Conservation (phyloP, 1,140 invertebrate species). For the Drosophila tristis region DNA sequence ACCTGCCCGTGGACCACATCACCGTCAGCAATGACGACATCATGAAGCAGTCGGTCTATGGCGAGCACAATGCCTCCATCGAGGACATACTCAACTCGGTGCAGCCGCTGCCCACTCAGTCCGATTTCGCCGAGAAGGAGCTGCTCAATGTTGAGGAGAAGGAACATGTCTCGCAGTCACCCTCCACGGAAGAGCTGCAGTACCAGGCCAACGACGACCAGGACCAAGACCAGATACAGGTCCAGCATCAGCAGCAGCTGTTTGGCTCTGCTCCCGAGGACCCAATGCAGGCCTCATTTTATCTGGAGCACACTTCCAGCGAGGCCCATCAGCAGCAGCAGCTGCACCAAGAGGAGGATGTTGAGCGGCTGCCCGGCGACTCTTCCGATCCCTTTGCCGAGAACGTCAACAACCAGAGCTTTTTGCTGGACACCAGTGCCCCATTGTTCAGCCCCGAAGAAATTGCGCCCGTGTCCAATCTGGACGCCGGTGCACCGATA, state of each 20-base stretch:
- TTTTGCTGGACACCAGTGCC: constrained; percentile 66
- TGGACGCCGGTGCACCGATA: constrained; percentile 25
- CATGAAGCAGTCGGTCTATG: constrained; percentile 71
- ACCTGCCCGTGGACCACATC: constrained; percentile 32
- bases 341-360: neutral
- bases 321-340: constrained; percentile 34
- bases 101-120: constrained; percentile 60
- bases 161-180: constrained; percentile 72
- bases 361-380: constrained; percentile 5
- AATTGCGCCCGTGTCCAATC: constrained; percentile 37
- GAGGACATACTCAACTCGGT: constrained; percentile 79
- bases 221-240: constrained; percentile 16
- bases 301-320: constrained; percentile 66
- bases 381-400: constrained; percentile 12
- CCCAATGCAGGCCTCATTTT: constrained; percentile 78
- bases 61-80: constrained; percentile 56
- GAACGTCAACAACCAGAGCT: constrained; percentile 33
- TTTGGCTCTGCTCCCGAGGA: constrained; percentile 40
- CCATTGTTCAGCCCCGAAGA: constrained; percentile 47
- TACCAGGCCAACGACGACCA: constrained; percentile 7
- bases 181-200: constrained; percentile 78
- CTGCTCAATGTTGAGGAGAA: constrained; percentile 75
- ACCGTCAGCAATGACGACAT: constrained; percentile 38
- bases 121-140: constrained; percentile 59
- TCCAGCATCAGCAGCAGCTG: constrained; percentile 43